phyloP scores from a whole-genome alignment of 1,140 invertebrate genomes.

The Leucophenga varia region DNA sequence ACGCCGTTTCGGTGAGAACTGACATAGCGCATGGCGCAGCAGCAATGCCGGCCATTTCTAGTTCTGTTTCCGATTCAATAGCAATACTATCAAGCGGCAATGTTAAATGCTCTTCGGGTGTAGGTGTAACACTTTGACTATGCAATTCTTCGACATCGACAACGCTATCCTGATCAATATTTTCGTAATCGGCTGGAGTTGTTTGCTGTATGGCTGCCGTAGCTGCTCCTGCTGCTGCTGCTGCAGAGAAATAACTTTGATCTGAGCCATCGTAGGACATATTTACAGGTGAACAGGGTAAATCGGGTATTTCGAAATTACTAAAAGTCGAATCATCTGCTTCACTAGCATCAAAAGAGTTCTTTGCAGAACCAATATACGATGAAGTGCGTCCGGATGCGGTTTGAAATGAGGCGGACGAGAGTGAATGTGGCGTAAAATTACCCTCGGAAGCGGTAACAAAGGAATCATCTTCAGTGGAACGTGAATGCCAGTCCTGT shows the following conservation, averaged over 20 bases:
- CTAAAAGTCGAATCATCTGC: constrained; percentile 45
- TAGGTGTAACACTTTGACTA: constrained; percentile 49
- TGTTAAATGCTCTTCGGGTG: constrained; percentile 25
- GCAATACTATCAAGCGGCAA: constrained; percentile 25
- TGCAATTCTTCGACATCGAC: constrained; percentile 40
- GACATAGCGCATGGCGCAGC: constrained; percentile 24
- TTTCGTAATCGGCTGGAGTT: constrained; percentile 2
- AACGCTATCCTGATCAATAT: constrained; percentile 38
- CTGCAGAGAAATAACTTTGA: constrained; percentile 41
- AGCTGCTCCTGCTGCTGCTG: constrained; percentile 26
- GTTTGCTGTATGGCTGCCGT: neutral
- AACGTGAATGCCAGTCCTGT: constrained; percentile 55
- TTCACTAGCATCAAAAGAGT: constrained; percentile 43
- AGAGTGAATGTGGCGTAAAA: constrained; percentile 64
- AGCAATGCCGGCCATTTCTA: constrained; percentile 21
- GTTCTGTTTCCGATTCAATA: constrained; percentile 48
- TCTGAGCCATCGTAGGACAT: constrained; percentile 54
- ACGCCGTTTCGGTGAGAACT: constrained; percentile 29
- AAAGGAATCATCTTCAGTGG: constrained; percentile 64
- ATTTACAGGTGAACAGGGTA: constrained; percentile 39
- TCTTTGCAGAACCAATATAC: constrained; percentile 58
- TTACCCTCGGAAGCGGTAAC: constrained; percentile 70
- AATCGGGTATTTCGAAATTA: constrained; percentile 43
- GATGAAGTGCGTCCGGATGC: constrained; percentile 63
- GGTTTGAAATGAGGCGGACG: constrained; percentile 67